A percentile compares a stretch with the other conserved stretches of the same genome.
Conservation (phyloP, 1,140 invertebrate species). For the Gryllus bimaculatus region DNA sequence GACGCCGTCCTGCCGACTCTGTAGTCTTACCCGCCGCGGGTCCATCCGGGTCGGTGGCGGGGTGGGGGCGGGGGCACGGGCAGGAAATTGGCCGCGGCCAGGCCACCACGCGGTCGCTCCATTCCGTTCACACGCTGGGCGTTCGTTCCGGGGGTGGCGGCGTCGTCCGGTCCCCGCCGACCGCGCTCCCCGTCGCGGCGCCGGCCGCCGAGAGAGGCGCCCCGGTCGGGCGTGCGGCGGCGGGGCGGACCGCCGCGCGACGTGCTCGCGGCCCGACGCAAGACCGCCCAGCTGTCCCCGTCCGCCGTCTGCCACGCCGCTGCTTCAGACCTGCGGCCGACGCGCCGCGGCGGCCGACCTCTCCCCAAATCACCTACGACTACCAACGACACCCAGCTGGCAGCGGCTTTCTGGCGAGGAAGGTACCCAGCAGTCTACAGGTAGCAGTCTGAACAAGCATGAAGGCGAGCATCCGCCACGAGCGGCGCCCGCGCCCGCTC, state of each 20-base stretch:
- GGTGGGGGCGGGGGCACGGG: slow-evolving; percentile 28
- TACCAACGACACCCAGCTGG: slow-evolving; percentile 65
- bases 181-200: too few species aligned
- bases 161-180: not conserved
- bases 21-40: not conserved
- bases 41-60: slow-evolving; percentile 32
- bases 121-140: too few species aligned
- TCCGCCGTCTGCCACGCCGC: slow-evolving; percentile 26
- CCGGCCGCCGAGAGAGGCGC: too few species aligned
- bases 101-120: slow-evolving; percentile 24
- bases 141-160: too few species aligned
- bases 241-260: not conserved
- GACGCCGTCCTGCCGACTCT: not conserved
- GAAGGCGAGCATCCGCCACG: slow-evolving; percentile 62
- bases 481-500: slow-evolving; percentile 28
- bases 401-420: slow-evolving; percentile 67
- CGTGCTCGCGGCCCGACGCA: slow-evolving; percentile 14
- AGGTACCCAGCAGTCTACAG: slow-evolving; percentile 59
- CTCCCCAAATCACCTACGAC: slow-evolving; percentile 44
- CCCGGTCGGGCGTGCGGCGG: too few species aligned
- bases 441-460: slow-evolving; percentile 65
- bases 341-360: slow-evolving; percentile 27
- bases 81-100: slow-evolving; percentile 17
- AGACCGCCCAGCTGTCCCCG: slow-evolving; percentile 31
- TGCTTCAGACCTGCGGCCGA: slow-evolving; percentile 25